phyloP scores from a whole-genome alignment of 2,888 invertebrate species.

The Philereme transversata region DNA sequence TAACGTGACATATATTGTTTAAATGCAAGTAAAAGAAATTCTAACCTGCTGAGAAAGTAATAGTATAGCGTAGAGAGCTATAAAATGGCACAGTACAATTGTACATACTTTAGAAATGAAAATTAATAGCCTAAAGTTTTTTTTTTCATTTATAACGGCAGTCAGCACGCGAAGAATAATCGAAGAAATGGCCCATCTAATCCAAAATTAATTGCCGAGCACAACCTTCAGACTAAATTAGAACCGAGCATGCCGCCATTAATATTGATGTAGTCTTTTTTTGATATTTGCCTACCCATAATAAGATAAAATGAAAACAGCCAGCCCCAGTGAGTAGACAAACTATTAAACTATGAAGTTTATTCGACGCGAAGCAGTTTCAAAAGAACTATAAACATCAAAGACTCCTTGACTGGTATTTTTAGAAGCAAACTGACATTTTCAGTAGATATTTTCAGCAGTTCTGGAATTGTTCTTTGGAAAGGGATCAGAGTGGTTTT shows the following conservation, averaged over 20 bases:
- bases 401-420: constrained; percentile 24
- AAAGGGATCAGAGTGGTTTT: background rate
- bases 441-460: constrained; percentile 8
- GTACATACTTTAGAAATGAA: no score
- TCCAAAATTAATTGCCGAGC: background rate
- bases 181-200: background rate
- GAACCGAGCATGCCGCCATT: background rate
- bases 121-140: no score
- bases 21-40: background rate
- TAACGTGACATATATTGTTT: background rate
- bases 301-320: constrained; percentile 9
- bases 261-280: constrained; percentile 3
- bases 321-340: constrained; percentile 16
- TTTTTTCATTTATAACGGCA: no score
- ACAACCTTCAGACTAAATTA: background rate
- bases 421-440: constrained; percentile 18
- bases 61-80: no score
- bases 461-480: constrained; percentile 1
- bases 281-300: background rate
- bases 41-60: background rate
- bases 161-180: background rate
- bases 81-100: no score
- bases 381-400: constrained; percentile 35
- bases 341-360: constrained; percentile 29
- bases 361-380: constrained; percentile 30